Conservation (phyloP, 1,140 invertebrate genomes). For the Euura lappo region DNA sequence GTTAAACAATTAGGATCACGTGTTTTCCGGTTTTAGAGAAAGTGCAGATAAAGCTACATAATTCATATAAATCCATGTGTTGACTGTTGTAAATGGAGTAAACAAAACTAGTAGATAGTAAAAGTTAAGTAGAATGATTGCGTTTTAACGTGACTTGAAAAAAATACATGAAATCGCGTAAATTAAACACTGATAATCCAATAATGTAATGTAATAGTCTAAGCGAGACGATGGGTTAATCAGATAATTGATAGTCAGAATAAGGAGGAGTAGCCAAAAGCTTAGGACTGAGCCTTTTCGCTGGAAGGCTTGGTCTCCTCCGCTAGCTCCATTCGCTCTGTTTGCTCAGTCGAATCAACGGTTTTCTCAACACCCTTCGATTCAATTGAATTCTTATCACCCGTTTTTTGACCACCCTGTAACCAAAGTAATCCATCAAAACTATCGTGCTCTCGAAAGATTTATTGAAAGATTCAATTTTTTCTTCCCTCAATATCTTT, state of each 20-base stretch:
- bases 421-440: conserved; percentile 46
- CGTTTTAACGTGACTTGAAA: background rate
- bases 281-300: conserved; percentile 57
- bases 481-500: too few relatives aligned
- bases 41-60: too few relatives aligned
- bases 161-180: too few relatives aligned
- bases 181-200: conserved; percentile 40
- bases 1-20: too few relatives aligned
- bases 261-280: conserved; percentile 53
- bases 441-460: background rate
- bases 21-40: too few relatives aligned
- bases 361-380: conserved; percentile 53
- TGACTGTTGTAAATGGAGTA: background rate
- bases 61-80: too few relatives aligned
- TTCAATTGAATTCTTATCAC: conserved; percentile 49
- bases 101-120: background rate
- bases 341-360: conserved; percentile 48
- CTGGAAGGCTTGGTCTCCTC: conserved; percentile 55
- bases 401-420: conserved; percentile 52
- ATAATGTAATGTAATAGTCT: conserved; percentile 18
- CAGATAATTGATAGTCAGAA: conserved; percentile 28
- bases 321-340: conserved; percentile 48
- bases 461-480: too few relatives aligned
- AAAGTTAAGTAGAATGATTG: background rate
- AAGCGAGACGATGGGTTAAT: conserved; percentile 13